Base-by-base conservation (phyloP, 2,113 vertebrate species). In the Saimiri boliviensis region DNA sequence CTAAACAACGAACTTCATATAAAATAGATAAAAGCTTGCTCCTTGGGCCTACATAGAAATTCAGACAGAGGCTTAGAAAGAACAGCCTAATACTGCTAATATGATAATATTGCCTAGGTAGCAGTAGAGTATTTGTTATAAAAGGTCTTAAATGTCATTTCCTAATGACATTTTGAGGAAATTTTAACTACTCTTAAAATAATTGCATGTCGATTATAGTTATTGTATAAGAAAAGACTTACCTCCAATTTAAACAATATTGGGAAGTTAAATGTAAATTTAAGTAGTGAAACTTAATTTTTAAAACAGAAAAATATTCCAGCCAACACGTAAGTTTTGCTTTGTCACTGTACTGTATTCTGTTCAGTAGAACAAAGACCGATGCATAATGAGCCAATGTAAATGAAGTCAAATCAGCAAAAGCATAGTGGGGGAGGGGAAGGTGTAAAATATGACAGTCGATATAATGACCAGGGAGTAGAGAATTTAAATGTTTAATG, bases 391-490 rank as follows among this genome's bases (percentile, higher is more conserved):
- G 98, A 99, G 98, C 97, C 97, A 96, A 99, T 99, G 99, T 98
- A 99, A 99, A 99, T 99, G 97, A 98, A 99, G 98, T 99, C 98
- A 99, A 99, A 99, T 99, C 98, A 99, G 98, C 98, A 98, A 98
- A 98, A 99, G 98, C 98, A 95, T 98, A 87, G 96, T 99, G 98
- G 97, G 97, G 98, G 97, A 96, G 97, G 98, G 98, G 94, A 98
- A 87, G 79, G 98, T 97, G 91, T 98, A 98, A 98, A 98, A 98
- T 98, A 98, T 90, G 80, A 92, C 88, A 97, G 71, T 97, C 91
- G 45, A 8, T 97, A 91, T 98, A 98, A 98, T 95, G 93, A 98
- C 96, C 96, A 94, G 98, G 96, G 97, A 98, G 97, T 97, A 98
- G 96, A 98, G 94, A 98, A 98, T 98, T 98, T 98, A 98, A 98